phyloP scores from a whole-genome alignment of 2,797 vertebrate species.

The Clarias pachynema region DNA sequence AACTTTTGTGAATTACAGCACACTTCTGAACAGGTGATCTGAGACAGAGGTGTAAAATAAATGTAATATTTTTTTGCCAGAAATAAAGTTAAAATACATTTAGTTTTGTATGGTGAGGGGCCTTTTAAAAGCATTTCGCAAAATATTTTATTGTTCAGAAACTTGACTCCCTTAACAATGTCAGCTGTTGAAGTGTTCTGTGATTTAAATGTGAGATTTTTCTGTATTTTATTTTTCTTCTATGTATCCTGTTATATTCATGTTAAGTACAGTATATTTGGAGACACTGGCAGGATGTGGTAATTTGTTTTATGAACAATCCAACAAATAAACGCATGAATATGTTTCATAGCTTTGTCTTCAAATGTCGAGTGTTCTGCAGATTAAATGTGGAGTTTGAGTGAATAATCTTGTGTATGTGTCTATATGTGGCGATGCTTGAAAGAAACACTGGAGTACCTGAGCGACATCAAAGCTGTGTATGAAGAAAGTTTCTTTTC shows the following conservation, averaged over 20 bases:
- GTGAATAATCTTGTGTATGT: not conserved
- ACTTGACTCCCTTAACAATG: slow-evolving; percentile 27
- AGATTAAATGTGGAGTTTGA: slow-evolving; percentile 14
- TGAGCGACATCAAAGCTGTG: not conserved
- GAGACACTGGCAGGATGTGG: slow-evolving; percentile 41
- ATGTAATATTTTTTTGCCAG: slow-evolving; percentile 60
- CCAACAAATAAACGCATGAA: slow-evolving; percentile 33
- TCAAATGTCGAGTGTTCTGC: slow-evolving; percentile 21
- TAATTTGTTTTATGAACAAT: slow-evolving; percentile 34
- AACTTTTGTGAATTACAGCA: not conserved
- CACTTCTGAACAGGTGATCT: slow-evolving; percentile 43
- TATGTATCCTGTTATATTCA: slow-evolving; percentile 46
- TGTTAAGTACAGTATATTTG: slow-evolving; percentile 23
- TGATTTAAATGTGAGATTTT: slow-evolving; percentile 35
- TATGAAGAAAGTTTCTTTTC: not conserved
- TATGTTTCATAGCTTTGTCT: slow-evolving; percentile 10
- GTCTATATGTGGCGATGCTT: not conserved
- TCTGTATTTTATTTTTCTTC: slow-evolving; percentile 28
- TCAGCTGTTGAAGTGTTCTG: slow-evolving; percentile 33
- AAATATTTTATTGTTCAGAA: slow-evolving; percentile 26
- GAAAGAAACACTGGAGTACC: slow-evolving; percentile 7
- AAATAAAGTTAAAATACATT: slow-evolving; percentile 56
- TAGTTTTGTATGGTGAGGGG: slow-evolving; percentile 66
- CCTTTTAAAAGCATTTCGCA: slow-evolving; percentile 45
- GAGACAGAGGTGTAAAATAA: slow-evolving; percentile 55